Conservation (phyloP, 2,888 invertebrate genomes). For the Flexamia atlantica region DNA sequence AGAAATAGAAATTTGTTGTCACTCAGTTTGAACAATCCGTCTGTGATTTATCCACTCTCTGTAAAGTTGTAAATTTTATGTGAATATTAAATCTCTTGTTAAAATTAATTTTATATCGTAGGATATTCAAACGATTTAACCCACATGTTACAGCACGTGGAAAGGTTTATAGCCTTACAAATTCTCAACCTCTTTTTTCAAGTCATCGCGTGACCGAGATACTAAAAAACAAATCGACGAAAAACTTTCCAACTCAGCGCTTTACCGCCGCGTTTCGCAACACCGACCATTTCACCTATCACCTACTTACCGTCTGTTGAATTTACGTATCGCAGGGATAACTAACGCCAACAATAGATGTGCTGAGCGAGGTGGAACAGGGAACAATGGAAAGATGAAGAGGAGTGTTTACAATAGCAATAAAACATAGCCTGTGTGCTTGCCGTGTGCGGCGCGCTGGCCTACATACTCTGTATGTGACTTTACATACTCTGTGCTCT, state of each 20-base stretch:
- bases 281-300: not conserved
- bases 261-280: conserved; percentile 20
- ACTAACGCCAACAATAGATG: conserved; percentile 26
- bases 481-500: not conserved
- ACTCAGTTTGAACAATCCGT: too few species aligned
- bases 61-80: too few species aligned
- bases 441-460: not conserved
- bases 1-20: too few species aligned
- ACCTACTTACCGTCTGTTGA: not conserved
- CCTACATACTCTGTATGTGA: too few species aligned
- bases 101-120: too few species aligned
- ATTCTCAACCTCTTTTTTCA: too few species aligned
- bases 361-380: conserved; percentile 15
- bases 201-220: too few species aligned
- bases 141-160: too few species aligned
- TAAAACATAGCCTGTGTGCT: conserved; percentile 7
- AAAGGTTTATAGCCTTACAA: too few species aligned
- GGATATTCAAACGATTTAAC: too few species aligned
- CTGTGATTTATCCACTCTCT: too few species aligned
- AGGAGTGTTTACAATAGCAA: conserved; percentile 52
- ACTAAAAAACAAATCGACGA: not conserved
- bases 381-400: conserved; percentile 53
- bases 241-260: not conserved
- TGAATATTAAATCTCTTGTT: not conserved
- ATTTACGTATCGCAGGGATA: not conserved